Base-by-base conservation (phyloP, 2,888 invertebrate genomes). In the Bunonema sp. region DNA sequence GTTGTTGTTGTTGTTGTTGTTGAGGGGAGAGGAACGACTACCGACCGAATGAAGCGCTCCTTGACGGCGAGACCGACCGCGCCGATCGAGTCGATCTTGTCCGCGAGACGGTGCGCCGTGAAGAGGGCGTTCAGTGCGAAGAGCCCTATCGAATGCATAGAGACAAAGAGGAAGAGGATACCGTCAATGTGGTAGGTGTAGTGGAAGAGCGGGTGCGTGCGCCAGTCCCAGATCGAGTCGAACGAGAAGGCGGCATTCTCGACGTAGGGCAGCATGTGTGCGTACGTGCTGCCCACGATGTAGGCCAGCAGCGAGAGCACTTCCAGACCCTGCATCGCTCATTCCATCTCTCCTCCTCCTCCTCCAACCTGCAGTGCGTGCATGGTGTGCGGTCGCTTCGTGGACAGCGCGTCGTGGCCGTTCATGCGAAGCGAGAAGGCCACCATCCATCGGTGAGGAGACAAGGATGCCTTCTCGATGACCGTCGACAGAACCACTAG, bases 191-290 rank as follows among this genome's bases (percentile, higher is more conserved):
- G 47, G 31, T 60, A 54, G 10, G 54, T 54, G 34, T 41, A 64
- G 45, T 65, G 64, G 39, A 61, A 56, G 28, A 57, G 47, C 23
- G 55, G 44, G 34, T 64, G 65, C 46, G 54, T 46, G n/a, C 46
- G 34, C 10, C 49, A 36, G 8, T 42, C 45, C 10, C 44, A 36
- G 12, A 56, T 47, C 3, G 53, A 45, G 32, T 56, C 54, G 45
- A 59, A 65, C 4, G 59, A 50, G 41, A 64, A 65, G 1, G 58
- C 55, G 5, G 55, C 59, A 39, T 63, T 63, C 44, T 63, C 62
- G 38, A 65, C 54, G 38, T 61, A 65, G 3, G 64, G 64, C 31
- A 61, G 53, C 47, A 61, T 57, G 5, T 53, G 36, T 38, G 54
- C 61, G 46, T 59, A 64, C 19, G 59, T 56, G 42, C 56, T 47